phyloP scores from a whole-genome alignment of 2,888 invertebrate genomes.

The Saturnia pavonia region DNA sequence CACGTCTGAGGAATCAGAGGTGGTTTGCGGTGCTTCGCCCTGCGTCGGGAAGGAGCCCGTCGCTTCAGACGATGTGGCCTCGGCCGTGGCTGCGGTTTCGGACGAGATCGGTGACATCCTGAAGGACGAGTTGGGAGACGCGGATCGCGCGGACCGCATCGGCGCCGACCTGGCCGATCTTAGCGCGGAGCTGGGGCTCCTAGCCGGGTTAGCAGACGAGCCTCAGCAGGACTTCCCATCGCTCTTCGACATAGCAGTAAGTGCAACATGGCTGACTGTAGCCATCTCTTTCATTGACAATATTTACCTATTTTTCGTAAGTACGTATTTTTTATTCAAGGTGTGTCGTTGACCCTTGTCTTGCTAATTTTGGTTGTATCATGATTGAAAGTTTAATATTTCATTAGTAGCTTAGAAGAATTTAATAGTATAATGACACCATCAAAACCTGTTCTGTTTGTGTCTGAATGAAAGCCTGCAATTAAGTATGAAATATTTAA shows the following conservation, averaged over 20 bases:
- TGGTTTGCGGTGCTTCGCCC: slow-evolving; percentile 60
- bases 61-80: slow-evolving; percentile 67
- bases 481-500: not conserved
- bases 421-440: not conserved
- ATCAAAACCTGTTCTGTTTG: slow-evolving; percentile 5
- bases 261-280: slow-evolving; percentile 59
- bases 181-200: slow-evolving; percentile 70
- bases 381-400: slow-evolving; percentile 5
- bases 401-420: not conserved
- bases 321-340: slow-evolving; percentile 8
- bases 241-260: slow-evolving; percentile 74
- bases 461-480: not conserved
- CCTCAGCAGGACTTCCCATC: slow-evolving; percentile 69
- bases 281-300: slow-evolving; percentile 22
- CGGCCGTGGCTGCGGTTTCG: slow-evolving; percentile 71
- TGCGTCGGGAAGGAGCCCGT: slow-evolving; percentile 56
- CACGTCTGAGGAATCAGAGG: slow-evolving; percentile 56
- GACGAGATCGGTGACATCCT: slow-evolving; percentile 76
- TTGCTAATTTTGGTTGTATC: slow-evolving; percentile 24
- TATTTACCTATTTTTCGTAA: slow-evolving; percentile 28
- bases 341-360: slow-evolving; percentile 38
- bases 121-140: slow-evolving; percentile 73
- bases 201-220: slow-evolving; percentile 71
- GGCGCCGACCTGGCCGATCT: slow-evolving; percentile 72
- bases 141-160: slow-evolving; percentile 68